Evolutionary conservation across 2,797 vertebrate genomes (phyloP).

Genomic region (Ptychobarbus kaznakovi): DNA sequence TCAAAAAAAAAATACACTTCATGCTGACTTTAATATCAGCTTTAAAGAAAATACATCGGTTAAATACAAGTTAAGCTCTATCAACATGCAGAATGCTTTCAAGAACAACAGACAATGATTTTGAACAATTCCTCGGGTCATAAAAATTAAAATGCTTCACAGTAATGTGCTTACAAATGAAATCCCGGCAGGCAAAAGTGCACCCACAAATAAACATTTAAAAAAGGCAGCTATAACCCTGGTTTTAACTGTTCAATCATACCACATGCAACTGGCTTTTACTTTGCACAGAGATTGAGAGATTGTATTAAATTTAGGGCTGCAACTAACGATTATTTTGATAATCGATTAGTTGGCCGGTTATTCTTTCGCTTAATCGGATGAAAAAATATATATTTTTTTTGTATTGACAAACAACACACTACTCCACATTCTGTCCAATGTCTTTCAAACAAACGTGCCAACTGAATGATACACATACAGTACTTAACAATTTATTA

Average conservation of each 20-base stretch:
- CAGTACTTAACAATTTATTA: too few species aligned
- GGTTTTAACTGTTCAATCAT: neutral
- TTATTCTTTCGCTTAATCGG: too few species aligned
- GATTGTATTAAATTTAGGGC: neutral
- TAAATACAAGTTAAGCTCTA: neutral
- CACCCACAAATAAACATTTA: neutral
- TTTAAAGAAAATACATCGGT: neutral
- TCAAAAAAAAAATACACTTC: neutral
- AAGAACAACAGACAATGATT: neutral
- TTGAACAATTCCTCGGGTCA: neutral
- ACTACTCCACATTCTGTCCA: too few species aligned
- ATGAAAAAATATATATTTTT: too few species aligned
- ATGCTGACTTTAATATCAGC: neutral
- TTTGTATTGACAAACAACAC: too few species aligned
- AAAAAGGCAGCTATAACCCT: neutral
- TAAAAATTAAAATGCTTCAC: neutral
- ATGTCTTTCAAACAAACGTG: too few species aligned
- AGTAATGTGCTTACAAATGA: slow-evolving; percentile 4
- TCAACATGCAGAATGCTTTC: neutral
- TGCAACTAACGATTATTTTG: too few species aligned
- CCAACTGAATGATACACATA: too few species aligned
- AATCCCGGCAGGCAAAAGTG: neutral
- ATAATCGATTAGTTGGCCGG: too few species aligned
- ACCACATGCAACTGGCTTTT: neutral
- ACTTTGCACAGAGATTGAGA: neutral